These are phyloP conservation scores for Cerastis rubricosa DNA, from an alignment of 2,888 invertebrate genomes.

Conservation along the genomic window DNA sequence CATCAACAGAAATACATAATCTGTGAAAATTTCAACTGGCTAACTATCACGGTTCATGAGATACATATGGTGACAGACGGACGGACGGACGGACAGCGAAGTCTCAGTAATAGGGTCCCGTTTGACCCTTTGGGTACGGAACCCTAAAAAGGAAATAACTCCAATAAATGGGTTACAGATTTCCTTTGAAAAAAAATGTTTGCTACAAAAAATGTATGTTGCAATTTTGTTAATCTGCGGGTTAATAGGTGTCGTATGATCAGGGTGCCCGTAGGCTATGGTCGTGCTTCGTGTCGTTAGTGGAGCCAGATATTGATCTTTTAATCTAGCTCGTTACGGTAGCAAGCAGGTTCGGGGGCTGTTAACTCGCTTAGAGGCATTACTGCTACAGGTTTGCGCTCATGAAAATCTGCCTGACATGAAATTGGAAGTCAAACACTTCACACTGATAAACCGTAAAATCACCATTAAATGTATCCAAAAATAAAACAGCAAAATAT, in stretches of 20 bases:
- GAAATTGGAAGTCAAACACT: background rate
- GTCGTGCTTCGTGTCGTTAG: slow-evolving; percentile 46
- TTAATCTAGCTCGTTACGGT: slow-evolving; percentile 52
- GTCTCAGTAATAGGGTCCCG: too few species aligned
- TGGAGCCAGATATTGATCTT: slow-evolving; percentile 52
- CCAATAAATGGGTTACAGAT: slow-evolving; percentile 16
- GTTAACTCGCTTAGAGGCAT: slow-evolving; percentile 31
- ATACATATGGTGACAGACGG: too few species aligned
- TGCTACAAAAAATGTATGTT: slow-evolving; percentile 13
- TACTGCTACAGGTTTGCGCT: background rate
- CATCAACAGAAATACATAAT: too few species aligned
- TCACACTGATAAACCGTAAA: background rate
- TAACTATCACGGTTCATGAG: too few species aligned
- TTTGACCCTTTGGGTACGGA: too few species aligned
- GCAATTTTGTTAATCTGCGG: slow-evolving; percentile 11
- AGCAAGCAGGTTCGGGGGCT: slow-evolving; percentile 23
- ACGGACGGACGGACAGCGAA: too few species aligned
- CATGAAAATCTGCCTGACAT: background rate
- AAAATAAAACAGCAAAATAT: background rate
- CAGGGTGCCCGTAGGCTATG: slow-evolving; percentile 5
- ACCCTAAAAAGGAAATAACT: too few species aligned
- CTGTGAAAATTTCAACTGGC: too few species aligned
- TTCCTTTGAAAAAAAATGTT: slow-evolving; percentile 27
- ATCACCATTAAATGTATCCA: background rate
- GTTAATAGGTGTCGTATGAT: slow-evolving; percentile 8